Percentiles rank a stretch among this genome's conserved stretches.
These are phyloP conservation scores for Anabacerthia variegaticeps DNA, from an alignment of 2,797 vertebrate genomes.

Conservation along the genomic window DNA sequence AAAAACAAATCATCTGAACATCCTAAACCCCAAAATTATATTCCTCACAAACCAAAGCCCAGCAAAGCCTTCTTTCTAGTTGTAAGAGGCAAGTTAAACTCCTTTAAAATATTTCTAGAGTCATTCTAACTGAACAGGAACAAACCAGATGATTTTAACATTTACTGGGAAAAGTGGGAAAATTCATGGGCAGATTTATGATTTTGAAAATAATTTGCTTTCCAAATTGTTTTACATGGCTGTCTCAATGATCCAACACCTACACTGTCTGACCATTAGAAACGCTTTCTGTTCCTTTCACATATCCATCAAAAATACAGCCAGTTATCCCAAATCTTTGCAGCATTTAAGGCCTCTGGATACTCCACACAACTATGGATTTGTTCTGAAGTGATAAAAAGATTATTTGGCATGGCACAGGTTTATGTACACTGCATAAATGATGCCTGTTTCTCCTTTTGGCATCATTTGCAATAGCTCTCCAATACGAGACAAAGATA, in stretches of 20 bases:
- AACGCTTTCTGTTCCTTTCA: background rate
- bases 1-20: background rate
- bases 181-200: background rate
- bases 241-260: background rate
- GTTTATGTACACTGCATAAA: background rate
- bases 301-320: background rate
- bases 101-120: background rate
- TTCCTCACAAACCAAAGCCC: background rate
- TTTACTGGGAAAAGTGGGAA: background rate
- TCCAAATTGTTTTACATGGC: background rate
- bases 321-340: background rate
- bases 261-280: background rate
- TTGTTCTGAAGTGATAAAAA: background rate
- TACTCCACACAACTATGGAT: background rate
- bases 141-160: background rate
- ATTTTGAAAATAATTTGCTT: background rate
- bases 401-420: background rate
- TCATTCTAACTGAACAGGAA: background rate
- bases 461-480: slow-evolving; percentile 14
- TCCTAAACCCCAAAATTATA: background rate
- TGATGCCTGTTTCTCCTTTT: background rate
- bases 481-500: slow-evolving; percentile 38
- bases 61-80: background rate
- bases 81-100: background rate
- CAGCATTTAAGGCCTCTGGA: background rate